Conservation (phyloP, 2,888 invertebrate genomes). For the Lampropteryx suffumata region DNA sequence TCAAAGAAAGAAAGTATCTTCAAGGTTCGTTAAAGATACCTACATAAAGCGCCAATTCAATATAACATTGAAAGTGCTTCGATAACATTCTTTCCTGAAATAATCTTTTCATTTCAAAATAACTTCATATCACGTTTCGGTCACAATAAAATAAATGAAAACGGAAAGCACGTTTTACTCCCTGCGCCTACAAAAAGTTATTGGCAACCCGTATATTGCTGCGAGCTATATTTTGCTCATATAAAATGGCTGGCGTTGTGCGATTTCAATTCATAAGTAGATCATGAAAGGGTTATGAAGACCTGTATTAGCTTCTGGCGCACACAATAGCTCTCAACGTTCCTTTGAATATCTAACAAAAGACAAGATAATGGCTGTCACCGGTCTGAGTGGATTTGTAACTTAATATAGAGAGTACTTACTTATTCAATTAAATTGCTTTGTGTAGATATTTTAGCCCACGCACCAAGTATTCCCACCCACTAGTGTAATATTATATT, state of each 20-base stretch:
- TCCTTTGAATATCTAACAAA: constrained; percentile 31
- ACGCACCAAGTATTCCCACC: too few species aligned
- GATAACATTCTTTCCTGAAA: background rate
- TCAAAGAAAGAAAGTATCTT: too few species aligned
- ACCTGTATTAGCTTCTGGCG: constrained; percentile 19
- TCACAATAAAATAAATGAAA: constrained; percentile 1
- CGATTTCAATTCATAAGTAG: constrained; percentile 9
- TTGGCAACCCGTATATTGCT: constrained; percentile 23
- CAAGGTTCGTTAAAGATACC: too few species aligned
- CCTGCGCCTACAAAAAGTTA: constrained; percentile 22
- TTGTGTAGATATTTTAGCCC: too few species aligned
- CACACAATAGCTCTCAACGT: constrained; percentile 29
- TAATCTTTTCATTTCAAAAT: background rate
- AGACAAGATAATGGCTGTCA: constrained; percentile 34
- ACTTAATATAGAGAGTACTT: too few species aligned
- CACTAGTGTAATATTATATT: too few species aligned
- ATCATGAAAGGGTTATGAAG: constrained; percentile 28
- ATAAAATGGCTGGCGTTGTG: constrained; percentile 29
- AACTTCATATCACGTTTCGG: constrained; percentile 9
- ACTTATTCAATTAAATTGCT: too few species aligned
- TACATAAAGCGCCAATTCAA: too few species aligned
- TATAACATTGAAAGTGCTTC: background rate
- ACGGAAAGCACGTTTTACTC: constrained; percentile 1
- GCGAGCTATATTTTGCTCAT: constrained; percentile 23
- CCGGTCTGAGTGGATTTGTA: too few species aligned